Evolutionary conservation across 2,797 vertebrate genomes (phyloP), one percentile per base, ranked within the genome.

Genomic region (Phataginus tricuspis): DNA sequence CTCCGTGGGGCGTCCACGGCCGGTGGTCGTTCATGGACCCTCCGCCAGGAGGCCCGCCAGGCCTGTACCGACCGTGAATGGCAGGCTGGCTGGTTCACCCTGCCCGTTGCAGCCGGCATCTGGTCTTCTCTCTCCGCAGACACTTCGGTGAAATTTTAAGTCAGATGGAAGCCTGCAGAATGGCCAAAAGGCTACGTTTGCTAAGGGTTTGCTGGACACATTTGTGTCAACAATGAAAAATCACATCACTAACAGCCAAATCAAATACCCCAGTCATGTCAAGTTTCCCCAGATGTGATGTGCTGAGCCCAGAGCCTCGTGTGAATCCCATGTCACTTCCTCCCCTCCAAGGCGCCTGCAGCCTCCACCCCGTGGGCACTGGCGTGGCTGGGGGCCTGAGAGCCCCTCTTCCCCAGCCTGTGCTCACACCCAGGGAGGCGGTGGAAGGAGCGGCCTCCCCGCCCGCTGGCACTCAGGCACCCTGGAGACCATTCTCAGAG

Each of bases 91-190:
- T 45, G 45, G 45, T 45, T 45, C 45, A 45, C 11, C 10, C 11
- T 45, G 11, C 45, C 45, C 45, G 45, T 45, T 45, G 45, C 11
- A 45, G 49, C 16, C 29, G 79, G 94, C 91, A 96, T 95, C 95
- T 96, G 86, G 96, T 97, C 90, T 88, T 96, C 94, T 97, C 96
- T 97, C 72, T 90, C 68, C 72, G 80, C 96, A 98, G 96, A 97
- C 84, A 23, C 0, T 0, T 87, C 90, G 69, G 77, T 90, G 95
- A 97, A 97, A 95, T 94, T 97, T 27, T 96, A 97, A 97, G 97
- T 97, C 97, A 94, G 96, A 96, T 93, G 95, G 97, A 97, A 88
- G 92, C 98, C 92, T 82, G 96, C 95, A 87, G 97, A 91, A 89
- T 88, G 77, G 94, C 98, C 93, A 15, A 89, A 87, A 97, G 97